Evolutionary conservation across 1,140 invertebrate genomes (phyloP).

Genomic region (Lasaia peninsularis): DNA sequence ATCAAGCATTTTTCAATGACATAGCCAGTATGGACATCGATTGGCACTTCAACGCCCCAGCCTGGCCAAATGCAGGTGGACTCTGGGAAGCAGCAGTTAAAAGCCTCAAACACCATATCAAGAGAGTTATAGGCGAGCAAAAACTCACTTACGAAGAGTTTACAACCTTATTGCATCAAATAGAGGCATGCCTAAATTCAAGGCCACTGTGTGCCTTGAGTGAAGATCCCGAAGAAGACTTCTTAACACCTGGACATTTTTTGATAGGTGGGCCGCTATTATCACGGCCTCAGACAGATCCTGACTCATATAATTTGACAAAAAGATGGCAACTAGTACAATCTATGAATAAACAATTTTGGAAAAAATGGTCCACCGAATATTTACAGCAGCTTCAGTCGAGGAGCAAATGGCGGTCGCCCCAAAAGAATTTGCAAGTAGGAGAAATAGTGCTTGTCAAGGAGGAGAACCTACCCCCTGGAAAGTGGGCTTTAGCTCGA

Average conservation of each 20-base stretch:
- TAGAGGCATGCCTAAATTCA: conserved; percentile 51
- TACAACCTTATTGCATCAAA: conserved; percentile 36
- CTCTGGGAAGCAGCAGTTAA: conserved; percentile 29
- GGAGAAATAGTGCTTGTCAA: conserved; percentile 27
- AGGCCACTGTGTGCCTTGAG: conserved; percentile 27
- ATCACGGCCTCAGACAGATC: conserved; percentile 10
- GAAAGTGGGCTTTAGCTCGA: conserved; percentile 38
- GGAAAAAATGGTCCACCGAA: conserved; percentile 40
- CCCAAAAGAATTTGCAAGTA: conserved; percentile 18
- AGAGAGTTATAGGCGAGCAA: conserved; percentile 30
- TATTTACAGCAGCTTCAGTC: conserved; percentile 38
- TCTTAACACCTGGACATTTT: conserved; percentile 25
- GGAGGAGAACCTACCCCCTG: conserved; percentile 25
- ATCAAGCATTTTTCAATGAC: conserved; percentile 16
- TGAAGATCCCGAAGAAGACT: conserved; percentile 19
- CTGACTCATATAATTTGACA: conserved; percentile 14
- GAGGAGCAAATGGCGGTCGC: conserved; percentile 26
- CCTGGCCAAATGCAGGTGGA: conserved; percentile 42
- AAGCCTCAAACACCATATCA: conserved; percentile 41
- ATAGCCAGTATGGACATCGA: conserved; percentile 20
- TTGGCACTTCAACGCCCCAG: conserved; percentile 49
- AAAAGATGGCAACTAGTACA: conserved; percentile 29
- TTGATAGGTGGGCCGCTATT: conserved; percentile 22
- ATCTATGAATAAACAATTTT: conserved; percentile 32
- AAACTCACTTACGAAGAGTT: conserved; percentile 43